phyloP scores from a whole-genome alignment of 30 jellyfish, hydroid and myxozoan genomes.

The Cassiopea xamachana region DNA sequence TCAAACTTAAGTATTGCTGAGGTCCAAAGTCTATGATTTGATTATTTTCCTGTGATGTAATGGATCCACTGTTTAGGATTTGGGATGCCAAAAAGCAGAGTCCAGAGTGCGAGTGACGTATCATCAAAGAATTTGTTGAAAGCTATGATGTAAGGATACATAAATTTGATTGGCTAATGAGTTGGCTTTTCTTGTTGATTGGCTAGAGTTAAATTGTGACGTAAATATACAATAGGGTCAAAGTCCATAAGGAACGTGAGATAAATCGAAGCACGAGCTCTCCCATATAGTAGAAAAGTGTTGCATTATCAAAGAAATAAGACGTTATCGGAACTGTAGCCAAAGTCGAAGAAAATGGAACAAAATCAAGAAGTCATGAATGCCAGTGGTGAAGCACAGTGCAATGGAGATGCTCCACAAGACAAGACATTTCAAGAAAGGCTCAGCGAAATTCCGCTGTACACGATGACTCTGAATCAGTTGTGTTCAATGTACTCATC shows the following conservation, averaged over 20 bases:
- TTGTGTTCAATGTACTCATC: conserved; percentile 77
- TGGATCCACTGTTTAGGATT: neutral
- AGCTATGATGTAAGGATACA: neutral
- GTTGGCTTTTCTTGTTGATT: neutral
- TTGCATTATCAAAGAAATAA: neutral
- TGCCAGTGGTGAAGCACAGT: conserved; percentile 1
- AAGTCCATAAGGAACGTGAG: neutral
- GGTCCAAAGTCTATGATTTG: neutral
- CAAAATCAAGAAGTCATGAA: neutral
- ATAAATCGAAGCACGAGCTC: conserved; percentile 1
- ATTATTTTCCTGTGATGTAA: neutral
- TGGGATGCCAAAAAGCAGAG: neutral
- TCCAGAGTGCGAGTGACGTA: neutral
- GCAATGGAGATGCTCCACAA: conserved; percentile 45
- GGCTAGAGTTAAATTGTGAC: neutral
- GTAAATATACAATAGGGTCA: neutral
- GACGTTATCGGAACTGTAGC: neutral
- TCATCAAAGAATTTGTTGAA: neutral
- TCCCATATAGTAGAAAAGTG: neutral
- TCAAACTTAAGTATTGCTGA: too few relatives aligned
- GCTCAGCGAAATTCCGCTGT: conserved; percentile 85
- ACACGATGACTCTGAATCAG: conserved; percentile 93
- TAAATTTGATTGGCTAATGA: neutral
- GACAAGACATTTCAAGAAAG: conserved; percentile 93
- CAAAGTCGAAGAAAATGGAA: conserved; percentile 21